Evolutionary conservation across 2,888 invertebrate genomes (phyloP).

Genomic region (Cordilura impudica): DNA sequence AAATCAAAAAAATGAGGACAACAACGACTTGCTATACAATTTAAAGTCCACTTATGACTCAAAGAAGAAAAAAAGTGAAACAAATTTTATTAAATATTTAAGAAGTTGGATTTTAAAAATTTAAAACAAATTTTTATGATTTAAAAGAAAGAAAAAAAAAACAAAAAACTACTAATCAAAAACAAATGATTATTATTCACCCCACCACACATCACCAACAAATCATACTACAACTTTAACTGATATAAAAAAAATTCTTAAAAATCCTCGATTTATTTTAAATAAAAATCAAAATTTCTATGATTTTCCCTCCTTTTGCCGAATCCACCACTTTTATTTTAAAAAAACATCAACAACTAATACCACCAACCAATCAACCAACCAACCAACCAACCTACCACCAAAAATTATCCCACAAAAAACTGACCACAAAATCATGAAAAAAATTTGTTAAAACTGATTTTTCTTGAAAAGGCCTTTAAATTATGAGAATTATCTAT

Average conservation of each 20-base stretch:
- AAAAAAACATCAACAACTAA: constrained; percentile 30
- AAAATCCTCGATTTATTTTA: constrained; percentile 12
- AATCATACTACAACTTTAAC: constrained; percentile 43
- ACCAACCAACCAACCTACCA: constrained; percentile 3
- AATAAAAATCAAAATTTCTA: constrained; percentile 24
- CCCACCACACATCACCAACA: constrained; percentile 1
- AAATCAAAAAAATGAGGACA: constrained; percentile 36
- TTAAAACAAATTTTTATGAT: constrained; percentile 1
- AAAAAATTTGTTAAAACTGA: neutral
- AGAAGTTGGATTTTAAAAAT: constrained; percentile 17
- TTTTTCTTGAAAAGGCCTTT: neutral
- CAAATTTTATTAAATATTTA: neutral
- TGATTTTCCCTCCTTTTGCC: constrained; percentile 37
- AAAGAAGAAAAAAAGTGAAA: neutral
- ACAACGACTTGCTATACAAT: constrained; percentile 39
- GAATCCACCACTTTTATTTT: constrained; percentile 23
- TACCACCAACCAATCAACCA: neutral
- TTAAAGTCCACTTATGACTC: constrained; percentile 18
- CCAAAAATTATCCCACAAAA: neutral
- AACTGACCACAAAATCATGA: neutral
- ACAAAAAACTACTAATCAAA: neutral
- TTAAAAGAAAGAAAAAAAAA: neutral
- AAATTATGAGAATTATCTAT: neutral
- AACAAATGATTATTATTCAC: too few species aligned
- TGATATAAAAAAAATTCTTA: constrained; percentile 4